Percentiles rank a stretch among this genome's conserved stretches.
Conservation (phyloP, 2,888 invertebrate species). For the Steinernema carpocapsae region DNA sequence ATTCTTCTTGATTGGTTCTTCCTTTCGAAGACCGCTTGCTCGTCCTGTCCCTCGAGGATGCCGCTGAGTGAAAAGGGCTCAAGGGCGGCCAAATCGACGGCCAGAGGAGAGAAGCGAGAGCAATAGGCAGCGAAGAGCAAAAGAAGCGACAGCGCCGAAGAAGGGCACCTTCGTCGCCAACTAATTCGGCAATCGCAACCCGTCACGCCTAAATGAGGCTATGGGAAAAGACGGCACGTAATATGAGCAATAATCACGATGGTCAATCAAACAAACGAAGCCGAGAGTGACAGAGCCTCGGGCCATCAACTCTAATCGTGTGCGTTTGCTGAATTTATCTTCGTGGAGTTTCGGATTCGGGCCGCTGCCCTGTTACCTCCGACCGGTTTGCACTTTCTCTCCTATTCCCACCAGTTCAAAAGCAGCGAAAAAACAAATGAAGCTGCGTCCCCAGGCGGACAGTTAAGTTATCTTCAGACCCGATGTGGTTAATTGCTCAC, state of each 20-base stretch:
- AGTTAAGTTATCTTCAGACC: constrained; percentile 19
- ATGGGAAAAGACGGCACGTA: constrained; percentile 35
- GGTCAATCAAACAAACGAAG: constrained; percentile 35
- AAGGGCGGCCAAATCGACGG: too few species aligned
- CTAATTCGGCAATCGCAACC: constrained; percentile 34
- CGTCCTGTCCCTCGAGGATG: constrained; percentile 30
- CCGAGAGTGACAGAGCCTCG: constrained; percentile 25
- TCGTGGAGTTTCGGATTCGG: neutral
- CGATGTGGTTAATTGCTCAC: constrained; percentile 27
- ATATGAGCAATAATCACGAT: constrained; percentile 35
- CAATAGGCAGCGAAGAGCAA: neutral
- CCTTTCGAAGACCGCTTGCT: constrained; percentile 31
- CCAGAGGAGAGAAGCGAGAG: neutral
- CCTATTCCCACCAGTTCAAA: too few species aligned
- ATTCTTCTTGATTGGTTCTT: constrained; percentile 35
- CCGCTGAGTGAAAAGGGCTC: neutral
- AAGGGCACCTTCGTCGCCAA: constrained; percentile 29
- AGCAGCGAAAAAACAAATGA: constrained; percentile 15
- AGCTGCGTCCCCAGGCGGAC: constrained; percentile 28
- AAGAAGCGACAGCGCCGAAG: constrained; percentile 3
- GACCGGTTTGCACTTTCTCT: neutral
- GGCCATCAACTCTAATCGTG: constrained; percentile 29
- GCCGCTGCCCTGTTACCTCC: too few species aligned
- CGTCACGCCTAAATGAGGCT: constrained; percentile 34
- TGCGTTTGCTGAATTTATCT: neutral